Evolutionary conservation across 2,113 vertebrate genomes (phyloP).

Genomic region (Gnathonemus echidnorhynchus): DNA sequence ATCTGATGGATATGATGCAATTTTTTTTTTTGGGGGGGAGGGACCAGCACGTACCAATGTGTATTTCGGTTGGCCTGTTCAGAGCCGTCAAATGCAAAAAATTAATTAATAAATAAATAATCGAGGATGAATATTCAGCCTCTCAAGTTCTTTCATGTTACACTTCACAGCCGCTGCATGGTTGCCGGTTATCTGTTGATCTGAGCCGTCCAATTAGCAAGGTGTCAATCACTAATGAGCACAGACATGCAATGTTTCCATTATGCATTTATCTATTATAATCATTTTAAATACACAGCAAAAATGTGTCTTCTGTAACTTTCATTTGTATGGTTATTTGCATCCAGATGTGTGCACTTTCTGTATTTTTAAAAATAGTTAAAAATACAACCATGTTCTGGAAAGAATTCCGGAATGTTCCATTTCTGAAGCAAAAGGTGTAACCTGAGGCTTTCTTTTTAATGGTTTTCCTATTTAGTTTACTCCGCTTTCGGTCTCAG

Average conservation of each 20-base stretch:
- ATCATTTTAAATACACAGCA: neutral
- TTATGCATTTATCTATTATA: neutral
- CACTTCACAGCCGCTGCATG: neutral
- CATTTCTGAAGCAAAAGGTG: neutral
- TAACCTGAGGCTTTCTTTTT: neutral
- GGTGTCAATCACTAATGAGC: neutral
- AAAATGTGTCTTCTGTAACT: neutral
- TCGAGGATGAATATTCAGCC: neutral
- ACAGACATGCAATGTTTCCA: neutral
- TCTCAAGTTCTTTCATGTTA: neutral
- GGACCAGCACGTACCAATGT: neutral
- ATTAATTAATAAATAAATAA: neutral
- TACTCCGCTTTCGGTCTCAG: neutral
- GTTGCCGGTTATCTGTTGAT: neutral
- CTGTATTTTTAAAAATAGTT: neutral
- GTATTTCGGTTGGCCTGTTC: neutral
- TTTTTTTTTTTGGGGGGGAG: neutral
- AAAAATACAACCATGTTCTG: neutral
- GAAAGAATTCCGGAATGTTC: neutral
- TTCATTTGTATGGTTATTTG: neutral
- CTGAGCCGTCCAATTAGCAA: neutral
- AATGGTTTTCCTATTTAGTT: neutral
- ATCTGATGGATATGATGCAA: neutral
- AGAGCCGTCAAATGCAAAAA: neutral
- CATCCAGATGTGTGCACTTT: neutral